Base-by-base conservation (phyloP, 2,113 vertebrate species). In the Origma solitaria region DNA sequence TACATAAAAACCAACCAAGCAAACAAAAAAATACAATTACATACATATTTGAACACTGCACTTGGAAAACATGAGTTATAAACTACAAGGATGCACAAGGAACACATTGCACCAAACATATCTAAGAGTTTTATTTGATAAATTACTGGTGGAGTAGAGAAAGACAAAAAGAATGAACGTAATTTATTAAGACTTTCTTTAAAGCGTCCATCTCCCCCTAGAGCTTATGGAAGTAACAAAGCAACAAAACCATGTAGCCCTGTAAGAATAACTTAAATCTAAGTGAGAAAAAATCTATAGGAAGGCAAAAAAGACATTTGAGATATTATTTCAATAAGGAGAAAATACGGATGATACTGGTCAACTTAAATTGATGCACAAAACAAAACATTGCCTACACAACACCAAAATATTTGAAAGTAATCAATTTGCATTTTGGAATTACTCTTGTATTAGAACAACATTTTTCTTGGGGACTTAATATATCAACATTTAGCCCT, bases 151-250 rank as follows among this genome's bases (percentile, higher is more conserved):
- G 23, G 31, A 56, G 78, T 53, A 57, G 40, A 85, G 30, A 85
- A 90, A 72, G 53, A 88, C 61, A 88, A 65, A 57, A 85, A 93
- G 37, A 81, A 90, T 24, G 13, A 95, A 88, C 9, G 21, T 76
- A 88, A 89, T 92, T 86, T 83, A 85, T 92, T 87, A 93, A 88
- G 68, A 90, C n/a, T 28, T 72, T 62, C 47, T 86, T 86, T 65
- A 84, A 91, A 76, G 78, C 0, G 0, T 14, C 45, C 72, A 28
- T n/a, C 53, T 87, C 57, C 49, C 68, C 21, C 61, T 65, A 25
- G 25, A 85, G 40, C 20, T 89, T 87, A 84, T 9, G 50, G 70
- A 89, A 94, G 75, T 57, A 95, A 53, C 21, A 85, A 77, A 83
- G 51, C 23, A 91, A 81, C 33, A 82, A 76, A 94, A 76, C 33